Base-by-base conservation (phyloP, 2,888 invertebrate genomes). In the Coenonympha glycerion region DNA sequence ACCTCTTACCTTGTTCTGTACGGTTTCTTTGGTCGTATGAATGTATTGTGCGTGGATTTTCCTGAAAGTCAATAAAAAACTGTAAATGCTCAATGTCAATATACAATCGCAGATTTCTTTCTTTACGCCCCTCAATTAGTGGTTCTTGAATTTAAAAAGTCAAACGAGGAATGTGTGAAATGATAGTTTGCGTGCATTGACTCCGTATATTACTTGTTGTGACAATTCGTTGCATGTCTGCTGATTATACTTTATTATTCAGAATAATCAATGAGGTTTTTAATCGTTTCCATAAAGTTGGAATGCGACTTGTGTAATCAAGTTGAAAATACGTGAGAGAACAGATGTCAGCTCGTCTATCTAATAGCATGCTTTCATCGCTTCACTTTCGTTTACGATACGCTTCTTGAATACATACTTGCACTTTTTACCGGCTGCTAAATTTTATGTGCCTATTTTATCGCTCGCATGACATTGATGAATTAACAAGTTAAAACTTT, bases 11-110 rank as follows among this genome's bases (percentile, higher is more conserved):
- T 77, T 87, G 88, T 21, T 91, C 89, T 59, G 79, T 82, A 69
- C n/a, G n/a, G n/a, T n/a, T n/a, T 46, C 90, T 90, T 64, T 91
- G 91, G 57, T 90, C 89, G 69, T 88, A 91, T 52, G 89, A 88
- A 73, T 91, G n/a, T n/a, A n/a, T n/a, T n/a, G n/a, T 91, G 58
- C 87, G 87, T 52, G 88, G 82, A 64, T 87, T 84, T 71, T 75
- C 84, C 89, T 90, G 79, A 16, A 69, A 70, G 56, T 53, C 56
- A 52, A 53, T 51, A 58, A 51, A 18, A 62, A 65, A 64, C 28
- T 13, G 53, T 26, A 47, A 36, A 49, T 18, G 2, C 30, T 42
- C 13, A 22, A 19, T 40, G 13, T 15, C 15, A 34, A 18, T 34
- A 18, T 9, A 31, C 15, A 31, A 16, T 8, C n/a, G 24, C 8